Evolutionary conservation across 2,797 vertebrate species (phyloP).

Genomic region (Odontamblyopus lacepedii): DNA sequence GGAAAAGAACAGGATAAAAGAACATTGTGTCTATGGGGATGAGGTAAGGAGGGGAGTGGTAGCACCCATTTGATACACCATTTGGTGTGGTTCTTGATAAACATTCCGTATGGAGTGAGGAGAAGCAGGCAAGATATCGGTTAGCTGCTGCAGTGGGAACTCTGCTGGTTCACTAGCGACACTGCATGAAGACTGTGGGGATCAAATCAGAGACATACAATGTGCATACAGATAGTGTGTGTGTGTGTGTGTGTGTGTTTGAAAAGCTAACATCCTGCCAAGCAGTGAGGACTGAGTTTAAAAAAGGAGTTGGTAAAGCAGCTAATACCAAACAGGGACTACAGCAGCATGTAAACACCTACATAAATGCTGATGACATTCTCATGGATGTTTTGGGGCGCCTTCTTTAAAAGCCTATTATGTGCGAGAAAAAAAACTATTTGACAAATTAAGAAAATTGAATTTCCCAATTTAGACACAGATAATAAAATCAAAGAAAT

Average conservation of each 20-base stretch:
- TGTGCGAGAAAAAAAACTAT: conserved; percentile 88
- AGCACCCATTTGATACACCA: conserved; percentile 44
- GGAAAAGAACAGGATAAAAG: conserved; percentile 20
- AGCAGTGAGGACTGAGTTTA: conserved; percentile 50
- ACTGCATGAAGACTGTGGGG: conserved; percentile 66
- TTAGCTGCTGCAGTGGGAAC: conserved; percentile 27
- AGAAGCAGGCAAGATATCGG: too few relatives aligned
- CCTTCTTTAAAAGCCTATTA: conserved; percentile 84
- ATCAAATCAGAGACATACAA: conserved; percentile 41
- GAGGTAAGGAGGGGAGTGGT: conserved; percentile 25
- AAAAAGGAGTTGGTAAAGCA: background rate
- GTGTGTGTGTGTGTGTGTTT: background rate
- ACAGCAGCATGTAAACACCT: conserved; percentile 69
- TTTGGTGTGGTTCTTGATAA: conserved; percentile 46
- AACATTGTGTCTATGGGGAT: conserved; percentile 9
- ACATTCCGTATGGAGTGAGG: background rate
- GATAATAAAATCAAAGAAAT: conserved; percentile 98
- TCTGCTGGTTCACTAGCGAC: conserved; percentile 60
- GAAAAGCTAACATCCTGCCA: conserved; percentile 52
- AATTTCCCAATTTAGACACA: conserved; percentile 93
- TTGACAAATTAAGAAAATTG: conserved; percentile 97
- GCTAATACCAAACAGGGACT: conserved; percentile 61
- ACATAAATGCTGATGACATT: conserved; percentile 87
- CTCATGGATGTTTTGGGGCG: conserved; percentile 80
- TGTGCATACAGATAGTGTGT: conserved; percentile 9